Percentiles rank a stretch among this genome's conserved stretches.
Evolutionary conservation across 1,140 invertebrate genomes (phyloP).

Genomic region (Neodiprion fabricii): DNA sequence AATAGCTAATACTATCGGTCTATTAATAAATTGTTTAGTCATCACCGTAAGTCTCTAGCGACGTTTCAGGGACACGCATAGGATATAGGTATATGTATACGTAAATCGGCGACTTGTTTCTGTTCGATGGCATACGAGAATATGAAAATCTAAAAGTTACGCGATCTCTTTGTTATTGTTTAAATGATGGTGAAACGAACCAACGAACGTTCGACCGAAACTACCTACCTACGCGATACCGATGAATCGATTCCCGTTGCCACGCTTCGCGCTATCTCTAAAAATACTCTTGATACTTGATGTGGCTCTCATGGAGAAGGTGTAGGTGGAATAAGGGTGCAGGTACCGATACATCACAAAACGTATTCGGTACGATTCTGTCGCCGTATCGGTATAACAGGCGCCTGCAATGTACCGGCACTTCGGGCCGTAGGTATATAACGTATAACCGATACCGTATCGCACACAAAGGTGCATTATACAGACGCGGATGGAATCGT

Average conservation of each 20-base stretch:
- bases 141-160: not conserved
- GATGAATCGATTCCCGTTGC: not conserved
- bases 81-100: not conserved
- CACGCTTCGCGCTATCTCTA: not conserved
- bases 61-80: not conserved
- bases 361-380: not conserved
- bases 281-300: not conserved
- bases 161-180: not conserved
- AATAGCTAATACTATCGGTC: slow-evolving; percentile 1
- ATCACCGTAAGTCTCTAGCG: slow-evolving; percentile 1
- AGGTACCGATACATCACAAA: not conserved
- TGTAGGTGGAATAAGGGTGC: not conserved
- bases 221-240: not conserved
- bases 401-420: no score
- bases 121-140: not conserved
- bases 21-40: not conserved
- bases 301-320: not conserved
- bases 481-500: no score
- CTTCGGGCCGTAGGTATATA: no score
- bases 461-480: no score
- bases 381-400: not conserved
- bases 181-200: not conserved
- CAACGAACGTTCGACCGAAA: not conserved
- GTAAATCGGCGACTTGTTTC: no score
- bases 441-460: no score